Percentiles rank a stretch among this genome's conserved stretches.
Evolutionary conservation across 2,113 vertebrate species (phyloP).

Genomic region (Cairina moschata): DNA sequence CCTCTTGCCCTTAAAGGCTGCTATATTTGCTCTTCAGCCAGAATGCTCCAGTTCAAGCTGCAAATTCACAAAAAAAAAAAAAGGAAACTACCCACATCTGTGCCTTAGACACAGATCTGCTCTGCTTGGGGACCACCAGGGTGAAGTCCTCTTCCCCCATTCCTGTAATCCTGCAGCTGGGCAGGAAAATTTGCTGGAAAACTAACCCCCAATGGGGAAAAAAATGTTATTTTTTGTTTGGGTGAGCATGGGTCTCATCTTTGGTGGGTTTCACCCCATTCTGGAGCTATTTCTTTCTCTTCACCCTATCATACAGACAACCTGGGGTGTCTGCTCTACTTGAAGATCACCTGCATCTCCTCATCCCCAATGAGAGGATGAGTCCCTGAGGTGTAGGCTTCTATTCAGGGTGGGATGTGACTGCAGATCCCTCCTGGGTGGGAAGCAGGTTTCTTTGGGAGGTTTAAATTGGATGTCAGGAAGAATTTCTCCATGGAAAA

Average conservation of each 20-base stretch:
- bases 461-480: neutral
- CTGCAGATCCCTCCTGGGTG: neutral
- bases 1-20: neutral
- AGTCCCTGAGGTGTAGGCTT: too few relatives aligned
- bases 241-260: neutral
- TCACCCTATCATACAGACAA: accelerated
- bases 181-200: neutral
- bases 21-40: neutral
- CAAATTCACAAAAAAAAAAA: neutral
- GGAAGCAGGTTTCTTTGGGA: neutral
- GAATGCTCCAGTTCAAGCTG: neutral
- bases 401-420: neutral
- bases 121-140: neutral
- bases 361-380: too few relatives aligned
- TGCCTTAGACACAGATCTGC: neutral
- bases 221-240: neutral
- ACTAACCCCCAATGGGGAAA: neutral
- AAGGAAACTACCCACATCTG: neutral
- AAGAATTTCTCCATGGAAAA: neutral
- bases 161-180: neutral
- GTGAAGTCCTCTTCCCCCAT: neutral
- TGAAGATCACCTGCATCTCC: too few relatives aligned
- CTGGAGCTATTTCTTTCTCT: neutral
- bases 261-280: neutral
- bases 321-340: neutral